These are phyloP conservation scores for fruit fly (Drosophila melanogaster) DNA, from an alignment of 1,140 invertebrate genomes.

Conservation along the genomic window DNA sequence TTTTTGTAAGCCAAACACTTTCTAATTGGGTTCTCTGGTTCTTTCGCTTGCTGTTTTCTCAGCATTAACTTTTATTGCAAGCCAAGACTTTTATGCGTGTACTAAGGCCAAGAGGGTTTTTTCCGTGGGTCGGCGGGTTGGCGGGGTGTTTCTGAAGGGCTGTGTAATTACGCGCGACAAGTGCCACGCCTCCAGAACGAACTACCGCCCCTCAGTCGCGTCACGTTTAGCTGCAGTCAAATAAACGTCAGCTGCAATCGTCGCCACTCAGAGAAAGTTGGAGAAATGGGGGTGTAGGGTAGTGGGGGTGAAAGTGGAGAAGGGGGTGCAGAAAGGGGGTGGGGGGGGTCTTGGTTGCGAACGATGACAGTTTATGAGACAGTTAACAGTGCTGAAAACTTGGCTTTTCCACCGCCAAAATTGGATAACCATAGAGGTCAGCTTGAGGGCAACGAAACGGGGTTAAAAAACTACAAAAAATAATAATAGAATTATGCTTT, in stretches of 20 bases:
- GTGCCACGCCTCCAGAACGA: constrained; percentile 37
- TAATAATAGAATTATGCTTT: no score
- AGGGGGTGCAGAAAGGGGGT: no score
- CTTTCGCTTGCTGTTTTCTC: constrained; percentile 19
- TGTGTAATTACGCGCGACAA: constrained; percentile 78
- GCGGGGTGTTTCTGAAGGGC: not conserved
- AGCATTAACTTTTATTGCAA: constrained; percentile 71
- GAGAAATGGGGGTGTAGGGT: not conserved
- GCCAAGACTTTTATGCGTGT: constrained; percentile 61
- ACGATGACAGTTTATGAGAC: constrained; percentile 33
- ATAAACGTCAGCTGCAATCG: constrained; percentile 72
- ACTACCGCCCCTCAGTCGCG: constrained; percentile 24
- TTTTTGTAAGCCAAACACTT: constrained; percentile 48
- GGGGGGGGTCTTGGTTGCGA: no score
- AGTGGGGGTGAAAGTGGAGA: not conserved
- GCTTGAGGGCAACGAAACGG: not conserved
- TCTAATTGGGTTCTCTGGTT: constrained; percentile 57
- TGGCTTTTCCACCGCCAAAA: not conserved
- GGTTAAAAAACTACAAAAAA: no score
- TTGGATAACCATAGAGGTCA: not conserved
- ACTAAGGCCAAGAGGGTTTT: constrained; percentile 1
- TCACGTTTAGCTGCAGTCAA: constrained; percentile 78
- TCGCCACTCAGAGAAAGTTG: constrained; percentile 29
- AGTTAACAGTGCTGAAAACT: not conserved
- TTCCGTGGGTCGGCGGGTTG: not conserved